Conservation (phyloP, 2,888 invertebrate species). For the Temnothorax rugatulus region DNA sequence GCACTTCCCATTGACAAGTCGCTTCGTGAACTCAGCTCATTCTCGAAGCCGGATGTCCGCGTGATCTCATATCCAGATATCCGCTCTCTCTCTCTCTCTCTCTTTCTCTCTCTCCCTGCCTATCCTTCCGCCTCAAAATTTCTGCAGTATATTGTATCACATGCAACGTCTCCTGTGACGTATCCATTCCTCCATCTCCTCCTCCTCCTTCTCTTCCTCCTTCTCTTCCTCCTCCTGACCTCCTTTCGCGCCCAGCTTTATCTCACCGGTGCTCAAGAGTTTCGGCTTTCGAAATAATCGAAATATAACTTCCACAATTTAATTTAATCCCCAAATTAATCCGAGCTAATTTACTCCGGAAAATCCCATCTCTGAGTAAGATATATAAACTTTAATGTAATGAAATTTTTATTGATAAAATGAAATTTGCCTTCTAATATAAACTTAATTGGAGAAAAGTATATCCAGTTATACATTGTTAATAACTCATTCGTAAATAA, state of each 20-base stretch:
- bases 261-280: neutral
- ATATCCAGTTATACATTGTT: neutral
- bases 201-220: neutral
- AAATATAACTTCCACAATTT: neutral
- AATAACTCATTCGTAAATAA: neutral
- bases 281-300: slow-evolving; percentile 13
- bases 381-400: neutral
- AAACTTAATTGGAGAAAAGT: neutral
- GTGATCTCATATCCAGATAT: slow-evolving; percentile 82
- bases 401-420: neutral
- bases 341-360: neutral
- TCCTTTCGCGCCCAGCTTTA: slow-evolving; percentile 20
- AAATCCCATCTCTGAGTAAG: neutral
- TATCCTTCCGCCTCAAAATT: slow-evolving; percentile 20
- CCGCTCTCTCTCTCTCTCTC: slow-evolving; percentile 61
- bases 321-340: slow-evolving; percentile 17
- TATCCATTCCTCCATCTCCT: neutral
- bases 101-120: slow-evolving; percentile 21
- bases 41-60: slow-evolving; percentile 80
- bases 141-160: slow-evolving; percentile 28
- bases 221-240: neutral
- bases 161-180: slow-evolving; percentile 21
- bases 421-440: neutral
- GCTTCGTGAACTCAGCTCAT: slow-evolving; percentile 70
- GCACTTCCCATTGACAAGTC: slow-evolving; percentile 85